Percentiles rank a stretch among this genome's conserved stretches.
Evolutionary conservation across 2,113 vertebrate genomes (phyloP).

Genomic region (Leucopsar rothschildi): DNA sequence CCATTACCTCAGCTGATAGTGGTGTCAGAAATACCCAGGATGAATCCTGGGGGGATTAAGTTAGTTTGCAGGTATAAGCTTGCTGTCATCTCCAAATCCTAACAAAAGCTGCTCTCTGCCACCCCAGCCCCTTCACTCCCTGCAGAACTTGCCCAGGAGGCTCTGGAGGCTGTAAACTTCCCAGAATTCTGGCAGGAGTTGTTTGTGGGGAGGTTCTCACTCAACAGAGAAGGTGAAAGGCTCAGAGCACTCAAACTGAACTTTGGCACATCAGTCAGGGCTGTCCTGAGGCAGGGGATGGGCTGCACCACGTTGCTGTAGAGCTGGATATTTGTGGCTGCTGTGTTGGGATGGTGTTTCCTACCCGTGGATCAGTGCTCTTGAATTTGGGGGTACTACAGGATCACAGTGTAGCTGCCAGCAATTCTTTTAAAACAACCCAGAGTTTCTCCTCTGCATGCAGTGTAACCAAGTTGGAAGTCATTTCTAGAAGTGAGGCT

Average conservation of each 20-base stretch:
- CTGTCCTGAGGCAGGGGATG: not conserved
- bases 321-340: not conserved
- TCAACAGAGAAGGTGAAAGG: not conserved
- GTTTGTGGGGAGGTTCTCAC: not conserved
- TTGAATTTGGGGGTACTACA: not conserved
- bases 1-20: not conserved
- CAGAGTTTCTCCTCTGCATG: not conserved
- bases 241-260: not conserved
- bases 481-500: not conserved
- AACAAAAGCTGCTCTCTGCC: not conserved
- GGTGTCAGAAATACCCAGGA: not conserved
- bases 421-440: not conserved
- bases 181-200: not conserved
- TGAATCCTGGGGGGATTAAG: not conserved
- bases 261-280: not conserved
- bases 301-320: rapidly evolving
- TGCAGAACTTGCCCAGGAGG: not conserved
- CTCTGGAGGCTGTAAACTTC: not conserved
- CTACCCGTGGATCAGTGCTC: not conserved
- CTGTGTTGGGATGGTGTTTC: not conserved
- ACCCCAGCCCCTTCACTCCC: rapidly evolving
- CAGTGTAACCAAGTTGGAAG: not conserved
- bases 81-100: not conserved
- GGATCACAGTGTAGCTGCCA: not conserved
- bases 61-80: not conserved